A percentile compares a stretch with the other conserved stretches of the same genome.
phyloP scores from a whole-genome alignment of 1,140 invertebrate species.

The Drosophila equinoxialis region DNA sequence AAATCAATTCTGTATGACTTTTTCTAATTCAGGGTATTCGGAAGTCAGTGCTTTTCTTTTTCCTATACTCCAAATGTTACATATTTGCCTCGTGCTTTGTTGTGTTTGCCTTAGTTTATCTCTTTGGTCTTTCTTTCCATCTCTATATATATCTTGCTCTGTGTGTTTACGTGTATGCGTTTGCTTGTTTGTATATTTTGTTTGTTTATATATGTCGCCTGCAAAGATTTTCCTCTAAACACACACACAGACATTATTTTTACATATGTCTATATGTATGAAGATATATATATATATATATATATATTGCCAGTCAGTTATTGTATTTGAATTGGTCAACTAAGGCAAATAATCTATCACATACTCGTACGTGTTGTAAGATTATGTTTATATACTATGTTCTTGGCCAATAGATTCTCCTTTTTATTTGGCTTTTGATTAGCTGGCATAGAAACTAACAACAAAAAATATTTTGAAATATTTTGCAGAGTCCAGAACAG shows the following conservation, averaged over 20 bases:
- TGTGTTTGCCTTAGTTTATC: constrained; percentile 44
- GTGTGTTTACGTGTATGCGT: neutral
- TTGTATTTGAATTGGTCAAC: constrained; percentile 50
- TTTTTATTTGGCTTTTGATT: constrained; percentile 43
- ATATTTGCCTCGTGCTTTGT: constrained; percentile 31
- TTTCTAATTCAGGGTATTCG: neutral
- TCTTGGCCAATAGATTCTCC: constrained; percentile 28
- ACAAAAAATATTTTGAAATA: neutral
- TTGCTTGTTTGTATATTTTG: constrained; percentile 6
- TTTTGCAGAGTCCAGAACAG: too few species aligned
- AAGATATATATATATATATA: neutral
- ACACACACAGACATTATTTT: neutral
- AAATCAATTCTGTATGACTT: too few species aligned
- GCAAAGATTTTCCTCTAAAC: constrained; percentile 33
- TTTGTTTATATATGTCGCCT: constrained; percentile 39
- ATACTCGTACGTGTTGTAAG: constrained; percentile 31
- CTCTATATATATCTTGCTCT: neutral
- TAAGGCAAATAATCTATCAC: constrained; percentile 52
- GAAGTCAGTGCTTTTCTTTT: neutral
- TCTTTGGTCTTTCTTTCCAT: constrained; percentile 5
- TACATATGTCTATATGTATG: neutral
- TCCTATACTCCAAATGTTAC: neutral
- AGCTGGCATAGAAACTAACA: constrained; percentile 1
- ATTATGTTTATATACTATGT: constrained; percentile 15
- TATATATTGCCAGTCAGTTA: constrained; percentile 43